phyloP scores from a whole-genome alignment of 1,140 invertebrate species.

The Pseudomyrmex concolor region DNA sequence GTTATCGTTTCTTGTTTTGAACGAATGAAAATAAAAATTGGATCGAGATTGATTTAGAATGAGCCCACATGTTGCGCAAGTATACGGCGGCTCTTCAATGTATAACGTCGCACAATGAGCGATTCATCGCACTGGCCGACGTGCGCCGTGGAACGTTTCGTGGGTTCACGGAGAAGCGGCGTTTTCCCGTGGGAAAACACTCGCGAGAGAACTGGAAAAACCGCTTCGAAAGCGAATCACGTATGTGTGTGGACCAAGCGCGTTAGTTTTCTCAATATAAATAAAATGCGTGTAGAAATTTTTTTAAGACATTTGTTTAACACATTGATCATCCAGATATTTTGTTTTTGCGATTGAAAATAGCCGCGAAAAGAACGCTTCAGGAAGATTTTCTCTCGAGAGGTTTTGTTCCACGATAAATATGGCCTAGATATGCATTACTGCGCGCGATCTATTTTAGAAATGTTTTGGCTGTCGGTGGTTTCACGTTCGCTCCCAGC shows the following conservation, averaged over 20 bases:
- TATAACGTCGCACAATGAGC: conserved; percentile 66
- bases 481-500: conserved; percentile 12
- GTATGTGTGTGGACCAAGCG: background rate
- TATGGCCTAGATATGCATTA: conserved; percentile 41
- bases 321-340: too few species aligned
- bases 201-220: conserved; percentile 26
- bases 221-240: too few species aligned
- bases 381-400: background rate
- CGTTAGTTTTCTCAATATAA: background rate
- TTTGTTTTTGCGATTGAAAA: too few species aligned
- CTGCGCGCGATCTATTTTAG: conserved; percentile 60
- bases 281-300: background rate
- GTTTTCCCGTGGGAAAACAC: conserved; percentile 70
- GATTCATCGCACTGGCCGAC: conserved; percentile 66
- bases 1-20: conserved; percentile 19
- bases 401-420: conserved; percentile 41
- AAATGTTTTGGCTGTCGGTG: conserved; percentile 64
- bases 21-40: conserved; percentile 49
- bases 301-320: background rate
- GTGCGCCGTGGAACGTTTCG: conserved; percentile 62
- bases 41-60: conserved; percentile 67
- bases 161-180: conserved; percentile 2
- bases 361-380: background rate
- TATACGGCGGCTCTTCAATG: conserved; percentile 41
- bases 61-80: conserved; percentile 72